phyloP scores from a whole-genome alignment of 2,797 vertebrate species.

The Acipenser transmontanus region DNA sequence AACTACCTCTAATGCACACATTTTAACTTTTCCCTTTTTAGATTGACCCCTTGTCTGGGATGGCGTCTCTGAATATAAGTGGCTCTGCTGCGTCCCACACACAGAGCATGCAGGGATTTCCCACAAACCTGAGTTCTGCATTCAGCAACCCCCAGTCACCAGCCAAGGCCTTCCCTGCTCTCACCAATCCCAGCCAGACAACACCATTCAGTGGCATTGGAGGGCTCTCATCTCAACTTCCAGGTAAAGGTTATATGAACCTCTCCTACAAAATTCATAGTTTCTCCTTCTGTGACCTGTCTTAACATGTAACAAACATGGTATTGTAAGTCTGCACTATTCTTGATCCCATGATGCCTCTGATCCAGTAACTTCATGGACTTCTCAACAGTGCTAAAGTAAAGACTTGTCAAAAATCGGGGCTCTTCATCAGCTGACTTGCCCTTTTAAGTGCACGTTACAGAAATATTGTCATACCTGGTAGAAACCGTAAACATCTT shows the following conservation, averaged over 20 bases:
- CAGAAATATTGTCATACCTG: no score
- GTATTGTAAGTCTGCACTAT: neutral
- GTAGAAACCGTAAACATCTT: no score
- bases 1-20: no score
- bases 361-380: neutral
- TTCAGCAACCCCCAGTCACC: constrained; percentile 98
- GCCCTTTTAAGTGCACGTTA: no score
- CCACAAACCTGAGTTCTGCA: constrained; percentile 85
- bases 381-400: no score
- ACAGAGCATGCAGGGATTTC: constrained; percentile 90
- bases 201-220: constrained; percentile 88
- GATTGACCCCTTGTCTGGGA: constrained; percentile 91
- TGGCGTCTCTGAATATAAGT: constrained; percentile 84
- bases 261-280: no score
- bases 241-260: constrained; percentile 65
- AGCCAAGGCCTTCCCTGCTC: constrained; percentile 92
- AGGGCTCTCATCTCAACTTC: constrained; percentile 87
- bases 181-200: constrained; percentile 86
- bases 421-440: no score
- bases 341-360: neutral
- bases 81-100: constrained; percentile 85
- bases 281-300: no score
- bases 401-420: no score
- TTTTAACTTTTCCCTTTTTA: constrained; percentile 41
- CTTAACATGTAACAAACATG: no score